A percentile compares a stretch with the other conserved stretches of the same genome.
phyloP scores from a whole-genome alignment of 2,113 vertebrate genomes.

The Chamaea fasciata region DNA sequence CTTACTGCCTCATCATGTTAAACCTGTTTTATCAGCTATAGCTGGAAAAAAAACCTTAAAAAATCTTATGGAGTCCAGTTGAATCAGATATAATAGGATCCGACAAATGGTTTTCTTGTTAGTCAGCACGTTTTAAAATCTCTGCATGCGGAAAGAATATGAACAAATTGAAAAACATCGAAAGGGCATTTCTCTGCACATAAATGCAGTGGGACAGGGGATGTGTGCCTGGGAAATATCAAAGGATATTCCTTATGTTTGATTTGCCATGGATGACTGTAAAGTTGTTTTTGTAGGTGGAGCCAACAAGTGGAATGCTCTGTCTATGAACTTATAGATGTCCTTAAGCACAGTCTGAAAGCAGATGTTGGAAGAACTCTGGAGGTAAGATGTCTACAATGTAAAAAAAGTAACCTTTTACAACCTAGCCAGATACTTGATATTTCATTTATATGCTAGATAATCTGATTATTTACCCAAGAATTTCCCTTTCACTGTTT shows the following conservation, averaged over 20 bases:
- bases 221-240: not conserved
- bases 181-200: not conserved
- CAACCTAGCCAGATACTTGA: not conserved
- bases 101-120: not conserved
- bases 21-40: not conserved
- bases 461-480: not conserved
- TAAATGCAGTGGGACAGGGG: not conserved
- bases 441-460: not conserved
- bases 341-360: slow-evolving; percentile 73
- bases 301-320: slow-evolving; percentile 79
- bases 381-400: slow-evolving; percentile 57
- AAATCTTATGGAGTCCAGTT: not conserved
- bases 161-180: not conserved
- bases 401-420: not conserved
- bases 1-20: not conserved
- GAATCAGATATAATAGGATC: not conserved
- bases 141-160: not conserved
- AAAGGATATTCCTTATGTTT: not conserved
- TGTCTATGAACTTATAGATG: slow-evolving; percentile 71
- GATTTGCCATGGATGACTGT: not conserved
- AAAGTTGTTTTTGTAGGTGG: slow-evolving; percentile 66
- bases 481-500: not conserved
- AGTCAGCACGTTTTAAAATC: not conserved
- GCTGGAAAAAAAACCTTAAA: not conserved
- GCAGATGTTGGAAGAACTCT: slow-evolving; percentile 42